Conservation (phyloP, 2,888 invertebrate species). For the Anorthoa munda region DNA sequence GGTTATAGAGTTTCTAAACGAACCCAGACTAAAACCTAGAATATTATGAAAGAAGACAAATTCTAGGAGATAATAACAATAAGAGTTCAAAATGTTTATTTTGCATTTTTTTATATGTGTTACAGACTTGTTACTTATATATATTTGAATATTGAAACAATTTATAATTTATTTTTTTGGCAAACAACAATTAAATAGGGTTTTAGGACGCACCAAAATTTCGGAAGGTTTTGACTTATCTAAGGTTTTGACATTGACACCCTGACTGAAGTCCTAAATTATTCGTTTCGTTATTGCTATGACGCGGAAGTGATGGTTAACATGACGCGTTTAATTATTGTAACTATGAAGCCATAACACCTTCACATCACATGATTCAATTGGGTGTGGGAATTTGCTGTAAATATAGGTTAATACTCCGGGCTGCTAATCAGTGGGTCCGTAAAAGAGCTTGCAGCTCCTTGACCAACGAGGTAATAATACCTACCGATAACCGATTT, state of each 20-base stretch:
- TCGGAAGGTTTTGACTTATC: too few species aligned
- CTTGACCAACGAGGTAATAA: neutral
- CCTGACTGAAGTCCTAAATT: neutral
- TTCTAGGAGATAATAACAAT: accelerated
- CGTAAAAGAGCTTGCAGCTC: neutral
- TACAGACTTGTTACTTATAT: too few species aligned
- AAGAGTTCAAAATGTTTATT: neutral
- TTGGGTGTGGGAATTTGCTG: neutral
- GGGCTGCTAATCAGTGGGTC: too few species aligned
- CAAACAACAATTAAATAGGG: neutral
- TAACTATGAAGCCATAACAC: neutral
- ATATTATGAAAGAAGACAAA: neutral
- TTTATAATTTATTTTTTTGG: neutral
- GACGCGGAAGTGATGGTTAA: neutral
- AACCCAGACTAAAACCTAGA: neutral
- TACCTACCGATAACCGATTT: too few species aligned
- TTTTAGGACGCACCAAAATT: slow-evolving; percentile 32
- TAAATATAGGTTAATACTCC: neutral
- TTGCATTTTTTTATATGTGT: too few species aligned
- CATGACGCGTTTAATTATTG: neutral
- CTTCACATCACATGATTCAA: too few species aligned
- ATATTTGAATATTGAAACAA: too few species aligned
- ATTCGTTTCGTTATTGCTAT: slow-evolving; percentile 23
- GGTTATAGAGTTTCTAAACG: slow-evolving; percentile 39
- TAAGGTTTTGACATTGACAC: slow-evolving; percentile 42